These are phyloP conservation scores for Synanceia verrucosa DNA, from an alignment of 2,797 vertebrate genomes.

Conservation along the genomic window DNA sequence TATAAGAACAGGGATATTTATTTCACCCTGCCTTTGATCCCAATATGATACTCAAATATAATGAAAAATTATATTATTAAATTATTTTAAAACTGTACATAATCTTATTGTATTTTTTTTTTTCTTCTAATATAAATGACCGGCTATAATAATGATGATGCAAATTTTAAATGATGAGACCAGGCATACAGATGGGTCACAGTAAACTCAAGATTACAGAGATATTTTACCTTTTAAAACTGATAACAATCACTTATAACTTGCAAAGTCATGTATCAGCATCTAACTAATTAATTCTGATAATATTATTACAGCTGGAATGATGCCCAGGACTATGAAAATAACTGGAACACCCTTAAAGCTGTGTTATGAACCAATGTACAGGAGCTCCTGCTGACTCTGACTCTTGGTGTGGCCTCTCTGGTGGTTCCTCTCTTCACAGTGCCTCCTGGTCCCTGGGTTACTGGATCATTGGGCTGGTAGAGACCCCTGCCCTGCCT, in stretches of 20 bases:
- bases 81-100: neutral
- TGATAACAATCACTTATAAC: neutral
- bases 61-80: neutral
- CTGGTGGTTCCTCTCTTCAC: conserved; percentile 51
- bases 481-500: conserved; percentile 46
- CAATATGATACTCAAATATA: no score
- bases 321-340: neutral
- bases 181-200: neutral
- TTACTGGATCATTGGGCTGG: conserved; percentile 52
- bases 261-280: neutral
- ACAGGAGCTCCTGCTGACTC: neutral
- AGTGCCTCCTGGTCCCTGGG: conserved; percentile 41
- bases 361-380: neutral
- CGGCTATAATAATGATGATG: no score
- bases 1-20: no score
- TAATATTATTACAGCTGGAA: neutral
- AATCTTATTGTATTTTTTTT: neutral
- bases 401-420: conserved; percentile 48
- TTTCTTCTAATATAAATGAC: neutral
- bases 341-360: neutral
- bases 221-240: neutral
- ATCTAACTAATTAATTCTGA: neutral
- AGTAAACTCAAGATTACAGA: neutral
- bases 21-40: no score
- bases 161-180: no score